phyloP scores from a whole-genome alignment of 2,888 invertebrate species.

The Bombylius major region DNA sequence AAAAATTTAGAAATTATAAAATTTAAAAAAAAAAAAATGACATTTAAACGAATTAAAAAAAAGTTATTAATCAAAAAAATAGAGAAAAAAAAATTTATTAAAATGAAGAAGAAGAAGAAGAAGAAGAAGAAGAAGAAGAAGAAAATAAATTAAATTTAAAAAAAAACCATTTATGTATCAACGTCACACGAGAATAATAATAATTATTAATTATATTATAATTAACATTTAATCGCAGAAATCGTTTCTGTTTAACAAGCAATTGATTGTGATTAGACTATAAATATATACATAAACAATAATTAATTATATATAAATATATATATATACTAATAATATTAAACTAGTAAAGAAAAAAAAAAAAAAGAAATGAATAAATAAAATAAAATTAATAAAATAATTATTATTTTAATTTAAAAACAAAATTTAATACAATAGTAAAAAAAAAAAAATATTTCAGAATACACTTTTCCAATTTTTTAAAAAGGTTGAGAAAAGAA shows the following conservation, averaged over 20 bases:
- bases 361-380: not conserved
- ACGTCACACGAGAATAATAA: too few relatives aligned
- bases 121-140: not conserved
- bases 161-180: too few relatives aligned
- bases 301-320: too few relatives aligned
- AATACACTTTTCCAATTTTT: not conserved
- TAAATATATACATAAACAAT: not conserved
- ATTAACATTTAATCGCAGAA: not conserved
- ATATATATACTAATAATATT: not conserved
- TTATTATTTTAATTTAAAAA: not conserved
- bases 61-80: too few relatives aligned
- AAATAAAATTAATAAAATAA: not conserved
- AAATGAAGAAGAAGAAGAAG: not conserved
- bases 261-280: not conserved
- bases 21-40: too few relatives aligned
- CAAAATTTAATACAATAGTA: not conserved
- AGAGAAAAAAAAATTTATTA: too few relatives aligned
- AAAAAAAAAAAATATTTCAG: not conserved
- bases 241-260: not conserved
- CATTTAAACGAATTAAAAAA: too few relatives aligned
- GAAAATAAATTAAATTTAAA: not conserved
- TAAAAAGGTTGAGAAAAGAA: not conserved
- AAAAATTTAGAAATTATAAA: too few relatives aligned
- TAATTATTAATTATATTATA: too few relatives aligned
- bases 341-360: not conserved